Conservation (phyloP, 2,888 invertebrate genomes). For the Pheosia gnoma region DNA sequence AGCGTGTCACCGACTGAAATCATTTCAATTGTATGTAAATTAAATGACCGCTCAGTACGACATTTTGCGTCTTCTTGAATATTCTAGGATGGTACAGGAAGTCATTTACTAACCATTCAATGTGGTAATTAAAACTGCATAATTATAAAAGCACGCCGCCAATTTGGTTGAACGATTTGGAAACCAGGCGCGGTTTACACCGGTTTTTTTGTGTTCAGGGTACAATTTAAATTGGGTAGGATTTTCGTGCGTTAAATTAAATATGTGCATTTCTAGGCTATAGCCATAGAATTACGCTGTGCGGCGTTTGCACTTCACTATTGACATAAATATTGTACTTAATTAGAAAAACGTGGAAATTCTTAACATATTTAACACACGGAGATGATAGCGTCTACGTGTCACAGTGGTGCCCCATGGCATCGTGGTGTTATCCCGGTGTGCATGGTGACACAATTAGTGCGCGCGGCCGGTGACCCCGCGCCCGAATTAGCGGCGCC, state of each 20-base stretch:
- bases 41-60: background rate
- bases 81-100: background rate
- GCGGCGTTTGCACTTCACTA: too few relatives aligned
- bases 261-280: too few relatives aligned
- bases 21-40: constrained; percentile 1
- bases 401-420: background rate
- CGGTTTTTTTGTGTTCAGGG: too few relatives aligned
- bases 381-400: background rate
- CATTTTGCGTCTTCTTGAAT: background rate
- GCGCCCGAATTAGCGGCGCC: constrained; percentile 67
- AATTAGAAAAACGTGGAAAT: background rate
- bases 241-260: too few relatives aligned
- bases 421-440: constrained; percentile 20
- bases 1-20: background rate
- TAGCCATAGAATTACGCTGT: too few relatives aligned
- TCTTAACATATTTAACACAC: background rate
- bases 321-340: background rate
- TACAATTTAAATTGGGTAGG: too few relatives aligned
- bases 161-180: background rate
- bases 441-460: constrained; percentile 58
- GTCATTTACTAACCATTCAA: background rate
- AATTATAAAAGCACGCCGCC: background rate
- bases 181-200: background rate
- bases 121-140: background rate
- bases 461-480: constrained; percentile 63